phyloP scores from a whole-genome alignment of 2,113 vertebrate species.

The Irena cyanogastra region DNA sequence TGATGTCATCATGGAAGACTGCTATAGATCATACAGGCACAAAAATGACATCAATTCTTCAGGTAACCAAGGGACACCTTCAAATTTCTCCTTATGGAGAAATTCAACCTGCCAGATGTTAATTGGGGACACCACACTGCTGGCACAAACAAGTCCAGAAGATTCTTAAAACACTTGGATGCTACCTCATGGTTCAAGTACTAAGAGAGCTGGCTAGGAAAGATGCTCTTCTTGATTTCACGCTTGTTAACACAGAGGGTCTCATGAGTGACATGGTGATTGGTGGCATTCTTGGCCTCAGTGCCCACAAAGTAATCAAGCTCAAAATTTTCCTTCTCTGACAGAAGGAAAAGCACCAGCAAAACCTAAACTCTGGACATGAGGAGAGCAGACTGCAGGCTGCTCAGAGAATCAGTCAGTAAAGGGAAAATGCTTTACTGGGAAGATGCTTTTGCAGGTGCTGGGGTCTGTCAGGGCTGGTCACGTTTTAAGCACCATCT shows the following conservation, averaged over 20 bases:
- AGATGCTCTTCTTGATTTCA: background rate
- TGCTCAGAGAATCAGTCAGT: background rate
- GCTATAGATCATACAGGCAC: background rate
- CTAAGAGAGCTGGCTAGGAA: background rate
- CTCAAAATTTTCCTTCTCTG: background rate
- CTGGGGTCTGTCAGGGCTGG: background rate
- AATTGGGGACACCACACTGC: background rate
- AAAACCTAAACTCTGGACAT: background rate
- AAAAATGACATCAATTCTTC: background rate
- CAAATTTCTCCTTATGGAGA: background rate
- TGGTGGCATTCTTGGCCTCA: background rate
- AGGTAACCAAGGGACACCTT: background rate
- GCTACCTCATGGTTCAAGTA: background rate
- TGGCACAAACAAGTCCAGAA: background rate
- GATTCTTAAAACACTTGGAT: background rate
- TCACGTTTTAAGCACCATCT: background rate
- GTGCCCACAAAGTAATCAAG: background rate
- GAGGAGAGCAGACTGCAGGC: background rate
- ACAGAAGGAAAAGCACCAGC: background rate
- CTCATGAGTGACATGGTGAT: background rate
- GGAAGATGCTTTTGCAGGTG: background rate
- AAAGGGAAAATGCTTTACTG: too few species aligned
- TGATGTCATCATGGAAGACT: background rate
- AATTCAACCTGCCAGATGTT: background rate
- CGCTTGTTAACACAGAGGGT: background rate